These are phyloP conservation scores for Oenanthe oenanthe DNA, from an alignment of 2,113 vertebrate species.

Conservation along the genomic window DNA sequence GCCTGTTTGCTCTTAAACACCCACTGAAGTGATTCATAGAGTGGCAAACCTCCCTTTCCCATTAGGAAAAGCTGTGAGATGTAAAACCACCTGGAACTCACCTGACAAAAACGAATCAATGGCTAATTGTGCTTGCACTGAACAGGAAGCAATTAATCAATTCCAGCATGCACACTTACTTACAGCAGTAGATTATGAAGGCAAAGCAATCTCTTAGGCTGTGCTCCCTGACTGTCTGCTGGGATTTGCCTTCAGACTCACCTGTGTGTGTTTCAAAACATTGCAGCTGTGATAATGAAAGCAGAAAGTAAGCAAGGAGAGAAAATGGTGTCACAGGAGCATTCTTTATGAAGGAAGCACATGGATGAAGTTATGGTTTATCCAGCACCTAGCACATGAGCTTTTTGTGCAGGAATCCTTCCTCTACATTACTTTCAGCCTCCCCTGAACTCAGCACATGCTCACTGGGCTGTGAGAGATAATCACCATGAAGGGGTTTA, in stretches of 20 bases:
- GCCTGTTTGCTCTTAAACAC: neutral
- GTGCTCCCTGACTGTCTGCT: neutral
- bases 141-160: neutral
- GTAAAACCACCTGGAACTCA: neutral
- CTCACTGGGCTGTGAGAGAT: accelerated
- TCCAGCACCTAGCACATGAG: accelerated
- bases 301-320: accelerated
- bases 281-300: neutral
- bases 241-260: neutral
- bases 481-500: too few relatives aligned
- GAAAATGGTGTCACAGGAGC: neutral
- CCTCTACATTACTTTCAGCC: neutral
- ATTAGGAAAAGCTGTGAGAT: neutral
- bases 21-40: neutral
- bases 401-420: neutral
- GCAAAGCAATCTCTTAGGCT: neutral
- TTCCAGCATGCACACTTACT: neutral
- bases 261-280: neutral
- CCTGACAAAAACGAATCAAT: neutral
- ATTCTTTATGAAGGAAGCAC: neutral
- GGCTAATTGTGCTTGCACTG: neutral
- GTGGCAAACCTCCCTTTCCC: neutral
- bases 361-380: neutral
- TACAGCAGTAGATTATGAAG: neutral
- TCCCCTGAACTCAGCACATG: neutral